Evolutionary conservation across 2,113 vertebrate species (phyloP).

Genomic region (Oreotragus oreotragus): DNA sequence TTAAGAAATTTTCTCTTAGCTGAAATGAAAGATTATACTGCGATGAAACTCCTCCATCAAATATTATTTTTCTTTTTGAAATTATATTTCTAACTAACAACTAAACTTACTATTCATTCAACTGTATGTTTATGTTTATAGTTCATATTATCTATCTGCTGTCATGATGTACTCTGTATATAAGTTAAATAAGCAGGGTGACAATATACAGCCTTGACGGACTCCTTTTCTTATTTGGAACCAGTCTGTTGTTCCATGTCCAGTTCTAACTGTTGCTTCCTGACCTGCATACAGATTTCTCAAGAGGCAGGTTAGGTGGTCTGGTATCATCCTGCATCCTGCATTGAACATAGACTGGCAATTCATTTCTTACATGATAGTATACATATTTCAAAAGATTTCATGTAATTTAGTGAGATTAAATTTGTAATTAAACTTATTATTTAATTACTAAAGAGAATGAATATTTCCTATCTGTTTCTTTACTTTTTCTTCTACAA

Average conservation of each 20-base stretch:
- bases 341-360: too few relatives aligned
- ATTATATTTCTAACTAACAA: background rate
- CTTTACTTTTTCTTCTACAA: background rate
- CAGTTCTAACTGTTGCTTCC: too few relatives aligned
- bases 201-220: too few relatives aligned
- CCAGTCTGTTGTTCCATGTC: too few relatives aligned
- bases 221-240: too few relatives aligned
- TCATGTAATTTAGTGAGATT: background rate
- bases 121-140: background rate
- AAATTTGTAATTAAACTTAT: background rate
- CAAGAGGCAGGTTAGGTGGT: too few relatives aligned
- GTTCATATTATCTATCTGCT: background rate
- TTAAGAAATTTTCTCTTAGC: background rate
- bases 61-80: background rate
- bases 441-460: background rate
- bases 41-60: background rate
- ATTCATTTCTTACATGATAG: too few relatives aligned
- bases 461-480: background rate
- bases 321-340: too few relatives aligned
- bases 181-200: too few relatives aligned
- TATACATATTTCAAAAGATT: too few relatives aligned
- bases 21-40: background rate
- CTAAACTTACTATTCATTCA: background rate
- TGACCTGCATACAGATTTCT: too few relatives aligned
- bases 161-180: too few relatives aligned